Base-by-base conservation (phyloP, 37 sponge, comb jelly and placozoan genomes). In the Eunapius fragilis region DNA sequence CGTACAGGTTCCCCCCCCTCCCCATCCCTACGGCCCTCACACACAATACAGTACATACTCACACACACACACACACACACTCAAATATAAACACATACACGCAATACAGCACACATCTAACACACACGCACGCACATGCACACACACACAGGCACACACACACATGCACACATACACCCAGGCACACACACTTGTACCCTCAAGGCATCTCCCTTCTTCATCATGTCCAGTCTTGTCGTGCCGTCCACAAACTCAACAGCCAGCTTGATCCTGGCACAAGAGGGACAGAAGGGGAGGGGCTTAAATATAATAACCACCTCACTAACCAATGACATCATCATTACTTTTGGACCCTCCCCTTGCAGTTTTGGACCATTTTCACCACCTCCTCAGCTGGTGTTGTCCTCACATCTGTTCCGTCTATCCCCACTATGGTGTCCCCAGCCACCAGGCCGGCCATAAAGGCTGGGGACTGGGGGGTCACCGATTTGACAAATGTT, bases 191-290 rank as follows among this genome's bases (percentile, higher is more conserved):
- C 77, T n/a, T n/a, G 13, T 76, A 91, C 91, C 72, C 69, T 85
- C 6, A 79, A 48, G 9, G 86, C 82, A 49, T 86, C 91, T 6
- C 76, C 77, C 35, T 78, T 86, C 71, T 76, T 70, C 86, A 85
- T 85, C 3, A 69, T 47, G 11, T 92, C 85, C 19, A 92, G 82
- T 70, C 92, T 37, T 2, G 69, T 85, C 14, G 84, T 87, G 2
- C 92, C 92, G 85, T 92, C 92, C 37, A 88, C 88, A 85, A 88
- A 92, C 77, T 74, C 84, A 19, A 92, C 92, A 34, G 75, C 38
- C 58, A 92, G 34, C 31, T 45, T 24, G 2, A 92, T 69, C 80
- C 92, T 92, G 73, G n/a, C 37, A 47, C 19, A 68, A 38, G 25
- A 4, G 58, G 67, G 17, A 34, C 34, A 3, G 24, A 12, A 6